Evolutionary conservation across 2,113 vertebrate species (phyloP).

Genomic region (Sclerurus mexicanus): DNA sequence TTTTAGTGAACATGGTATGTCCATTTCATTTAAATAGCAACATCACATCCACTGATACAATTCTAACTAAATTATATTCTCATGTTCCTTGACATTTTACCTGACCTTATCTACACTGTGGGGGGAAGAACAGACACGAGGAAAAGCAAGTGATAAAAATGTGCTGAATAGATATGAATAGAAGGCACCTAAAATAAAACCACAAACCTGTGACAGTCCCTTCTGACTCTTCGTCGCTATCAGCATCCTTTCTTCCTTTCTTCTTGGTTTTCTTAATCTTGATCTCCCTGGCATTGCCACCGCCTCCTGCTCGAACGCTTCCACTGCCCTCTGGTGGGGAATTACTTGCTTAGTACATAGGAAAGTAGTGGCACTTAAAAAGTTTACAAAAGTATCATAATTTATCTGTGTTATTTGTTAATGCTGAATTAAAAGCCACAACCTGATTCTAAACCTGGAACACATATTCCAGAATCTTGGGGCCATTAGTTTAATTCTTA

Average conservation of each 20-base stretch:
- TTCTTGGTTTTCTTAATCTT: slow-evolving; percentile 91
- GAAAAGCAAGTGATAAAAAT: background rate
- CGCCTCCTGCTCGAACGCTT: slow-evolving; percentile 81
- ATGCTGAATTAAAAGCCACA: background rate
- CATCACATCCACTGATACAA: background rate
- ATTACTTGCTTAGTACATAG: slow-evolving; percentile 11
- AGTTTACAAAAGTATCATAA: background rate
- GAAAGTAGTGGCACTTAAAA: background rate
- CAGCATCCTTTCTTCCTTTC: slow-evolving; percentile 88
- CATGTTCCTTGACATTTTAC: background rate
- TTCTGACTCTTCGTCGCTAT: slow-evolving; percentile 87
- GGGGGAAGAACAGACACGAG: background rate
- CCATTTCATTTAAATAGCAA: background rate
- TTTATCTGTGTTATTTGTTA: background rate
- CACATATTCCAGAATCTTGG: background rate
- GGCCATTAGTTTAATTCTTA: background rate
- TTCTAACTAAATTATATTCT: background rate
- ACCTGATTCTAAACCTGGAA: background rate
- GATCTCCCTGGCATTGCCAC: slow-evolving; percentile 90
- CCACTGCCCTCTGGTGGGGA: slow-evolving; percentile 87
- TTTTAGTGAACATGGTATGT: background rate
- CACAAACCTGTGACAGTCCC: slow-evolving; percentile 71
- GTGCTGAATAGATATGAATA: background rate
- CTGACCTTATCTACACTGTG: background rate
- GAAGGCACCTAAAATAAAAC: background rate